Evolutionary conservation across 2,113 vertebrate species (phyloP).

Genomic region (Esox niger): DNA sequence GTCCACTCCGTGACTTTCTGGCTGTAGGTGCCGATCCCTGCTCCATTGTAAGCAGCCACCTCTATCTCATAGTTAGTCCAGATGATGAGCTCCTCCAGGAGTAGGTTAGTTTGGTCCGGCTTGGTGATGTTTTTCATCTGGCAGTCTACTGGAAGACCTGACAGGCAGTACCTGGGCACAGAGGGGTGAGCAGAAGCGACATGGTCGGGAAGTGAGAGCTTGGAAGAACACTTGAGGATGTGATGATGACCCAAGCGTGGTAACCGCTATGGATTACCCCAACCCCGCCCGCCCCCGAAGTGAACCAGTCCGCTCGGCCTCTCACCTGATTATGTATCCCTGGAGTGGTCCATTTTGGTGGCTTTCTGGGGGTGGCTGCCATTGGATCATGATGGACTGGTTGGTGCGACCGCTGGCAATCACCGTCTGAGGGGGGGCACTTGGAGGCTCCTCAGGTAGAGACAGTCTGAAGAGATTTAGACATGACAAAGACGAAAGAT

Average conservation of each 20-base stretch:
- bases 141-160: conserved; percentile 93
- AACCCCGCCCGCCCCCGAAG: no score
- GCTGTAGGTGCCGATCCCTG: conserved; percentile 90
- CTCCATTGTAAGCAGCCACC: conserved; percentile 94
- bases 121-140: conserved; percentile 97
- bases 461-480: conserved; percentile 73
- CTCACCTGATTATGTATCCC: conserved; percentile 93
- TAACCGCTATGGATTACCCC: background rate
- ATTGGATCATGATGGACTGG: conserved; percentile 98
- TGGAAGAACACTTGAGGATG: background rate
- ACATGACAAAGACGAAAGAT: background rate
- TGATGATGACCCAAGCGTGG: background rate
- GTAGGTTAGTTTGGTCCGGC: conserved; percentile 86
- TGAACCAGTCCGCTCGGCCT: background rate
- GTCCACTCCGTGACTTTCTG: conserved; percentile 97
- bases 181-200: conserved; percentile 6
- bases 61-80: conserved; percentile 99
- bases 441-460: conserved; percentile 94
- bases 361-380: conserved; percentile 92
- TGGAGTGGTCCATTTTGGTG: conserved; percentile 94
- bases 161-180: conserved; percentile 87
- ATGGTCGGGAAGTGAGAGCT: background rate
- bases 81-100: conserved; percentile 97
- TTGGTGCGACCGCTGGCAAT: conserved; percentile 96
- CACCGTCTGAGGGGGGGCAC: conserved; percentile 91